A percentile compares a stretch with the other conserved stretches of the same genome.
Conservation (phyloP, 2,113 vertebrate genomes). For the Microtus ochrogaster region DNA sequence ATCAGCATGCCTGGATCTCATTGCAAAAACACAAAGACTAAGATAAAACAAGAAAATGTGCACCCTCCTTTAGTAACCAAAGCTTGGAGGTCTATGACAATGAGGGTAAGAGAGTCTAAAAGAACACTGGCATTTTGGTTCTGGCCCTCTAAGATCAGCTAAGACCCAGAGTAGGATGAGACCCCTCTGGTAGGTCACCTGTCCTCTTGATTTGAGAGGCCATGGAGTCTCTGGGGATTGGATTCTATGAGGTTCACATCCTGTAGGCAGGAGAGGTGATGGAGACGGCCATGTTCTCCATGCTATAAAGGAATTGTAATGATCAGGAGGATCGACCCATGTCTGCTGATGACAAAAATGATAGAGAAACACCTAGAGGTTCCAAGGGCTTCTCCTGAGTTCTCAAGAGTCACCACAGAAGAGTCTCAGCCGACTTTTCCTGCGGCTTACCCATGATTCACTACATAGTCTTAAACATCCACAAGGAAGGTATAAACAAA, state of each 20-base stretch:
- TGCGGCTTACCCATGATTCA: not conserved
- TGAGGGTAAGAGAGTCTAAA: not conserved
- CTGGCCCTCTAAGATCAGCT: not conserved
- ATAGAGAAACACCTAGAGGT: not conserved
- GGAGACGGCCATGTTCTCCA: not conserved
- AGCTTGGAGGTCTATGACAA: not conserved
- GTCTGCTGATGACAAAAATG: not conserved
- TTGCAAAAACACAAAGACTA: not conserved
- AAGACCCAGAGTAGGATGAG: not conserved
- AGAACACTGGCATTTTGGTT: not conserved
- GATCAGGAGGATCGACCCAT: not conserved
- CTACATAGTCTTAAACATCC: not conserved
- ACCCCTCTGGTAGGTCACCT: not conserved
- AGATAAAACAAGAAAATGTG: too few species aligned
- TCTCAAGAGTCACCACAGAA: not conserved
- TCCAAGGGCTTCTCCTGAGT: not conserved
- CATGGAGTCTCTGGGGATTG: not conserved
- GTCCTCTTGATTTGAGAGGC: not conserved
- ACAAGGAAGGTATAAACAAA: not conserved
- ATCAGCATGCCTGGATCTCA: not conserved
- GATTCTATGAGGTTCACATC: not conserved
- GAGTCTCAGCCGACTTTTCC: not conserved
- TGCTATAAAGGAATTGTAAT: not conserved
- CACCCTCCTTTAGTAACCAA: not conserved
- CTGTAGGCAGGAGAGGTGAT: not conserved